A percentile compares a stretch with the other conserved stretches of the same genome.
phyloP scores from a whole-genome alignment of 1,140 invertebrate genomes.

The Aphidius gifuensis region DNA sequence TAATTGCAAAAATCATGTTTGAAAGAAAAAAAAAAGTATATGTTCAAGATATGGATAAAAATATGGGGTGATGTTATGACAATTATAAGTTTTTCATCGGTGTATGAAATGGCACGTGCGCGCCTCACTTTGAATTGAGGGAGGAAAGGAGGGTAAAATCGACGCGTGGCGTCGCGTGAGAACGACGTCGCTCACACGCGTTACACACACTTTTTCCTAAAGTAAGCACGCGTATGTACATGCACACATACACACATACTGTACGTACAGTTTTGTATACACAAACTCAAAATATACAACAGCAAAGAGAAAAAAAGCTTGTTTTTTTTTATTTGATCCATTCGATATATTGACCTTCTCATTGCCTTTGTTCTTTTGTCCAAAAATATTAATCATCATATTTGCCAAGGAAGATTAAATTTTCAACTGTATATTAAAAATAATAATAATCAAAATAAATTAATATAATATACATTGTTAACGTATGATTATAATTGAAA shows the following conservation, averaged over 20 bases:
- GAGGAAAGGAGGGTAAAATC: conserved; percentile 28
- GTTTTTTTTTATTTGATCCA: not conserved
- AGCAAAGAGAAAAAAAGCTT: conserved; percentile 18
- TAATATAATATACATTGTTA: too few species aligned
- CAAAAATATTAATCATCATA: too few species aligned
- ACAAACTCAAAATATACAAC: conserved; percentile 22
- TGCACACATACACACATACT: conserved; percentile 28
- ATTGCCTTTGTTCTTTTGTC: too few species aligned
- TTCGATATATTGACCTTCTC: too few species aligned
- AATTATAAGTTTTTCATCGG: conserved; percentile 50
- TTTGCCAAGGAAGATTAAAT: too few species aligned
- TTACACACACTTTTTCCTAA: conserved; percentile 27
- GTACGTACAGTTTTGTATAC: too few species aligned
- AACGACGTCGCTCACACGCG: conserved; percentile 51
- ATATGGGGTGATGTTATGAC: conserved; percentile 43
- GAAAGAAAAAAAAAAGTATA: not conserved
- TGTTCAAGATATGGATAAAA: not conserved
- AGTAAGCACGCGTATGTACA: conserved; percentile 16
- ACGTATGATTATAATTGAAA: too few species aligned
- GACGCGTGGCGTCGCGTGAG: conserved; percentile 51
- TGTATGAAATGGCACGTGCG: conserved; percentile 47
- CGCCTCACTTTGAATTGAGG: not conserved
- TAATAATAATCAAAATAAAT: too few species aligned
- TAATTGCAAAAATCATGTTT: too few species aligned
- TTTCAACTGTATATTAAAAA: too few species aligned